Evolutionary conservation across 1,140 invertebrate genomes (phyloP).

Genomic region (Calycopis cecrops): DNA sequence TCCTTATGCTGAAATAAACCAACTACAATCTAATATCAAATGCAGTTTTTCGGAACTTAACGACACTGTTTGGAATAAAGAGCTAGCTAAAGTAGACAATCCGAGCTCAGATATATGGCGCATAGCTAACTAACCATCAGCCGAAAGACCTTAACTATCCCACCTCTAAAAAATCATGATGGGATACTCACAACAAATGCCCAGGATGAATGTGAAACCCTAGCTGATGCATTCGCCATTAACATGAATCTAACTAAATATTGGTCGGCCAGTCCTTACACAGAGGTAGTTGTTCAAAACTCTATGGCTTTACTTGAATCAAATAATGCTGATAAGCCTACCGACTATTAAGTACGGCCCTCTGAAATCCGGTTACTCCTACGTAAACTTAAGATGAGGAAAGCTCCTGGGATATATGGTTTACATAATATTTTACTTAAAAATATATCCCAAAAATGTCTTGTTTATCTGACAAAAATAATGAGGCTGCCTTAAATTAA

Average conservation of each 20-base stretch:
- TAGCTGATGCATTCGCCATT: not conserved
- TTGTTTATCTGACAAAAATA: no score
- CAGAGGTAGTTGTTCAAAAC: not conserved
- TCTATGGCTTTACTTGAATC: not conserved
- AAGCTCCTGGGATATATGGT: not conserved
- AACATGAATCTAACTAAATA: not conserved
- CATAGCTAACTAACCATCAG: conserved; percentile 11
- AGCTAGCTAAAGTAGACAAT: conserved; percentile 16
- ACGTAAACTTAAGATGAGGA: not conserved
- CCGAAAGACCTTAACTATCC: not conserved
- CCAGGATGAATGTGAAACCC: not conserved
- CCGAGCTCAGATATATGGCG: conserved; percentile 20
- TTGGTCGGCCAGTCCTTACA: not conserved
- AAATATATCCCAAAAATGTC: not conserved
- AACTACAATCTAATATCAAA: not conserved
- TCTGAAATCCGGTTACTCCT: not conserved
- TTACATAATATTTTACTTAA: no score
- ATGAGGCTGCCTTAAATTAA: no score
- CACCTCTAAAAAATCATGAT: not conserved
- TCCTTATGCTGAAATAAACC: not conserved
- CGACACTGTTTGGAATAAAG: conserved; percentile 13
- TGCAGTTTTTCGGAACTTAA: not conserved
- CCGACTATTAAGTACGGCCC: not conserved
- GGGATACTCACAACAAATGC: not conserved
- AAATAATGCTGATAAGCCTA: not conserved